Evolutionary conservation across 2,888 invertebrate species (phyloP), one percentile per base, ranked within the genome.

Genomic region (Agrochola lychnidis): DNA sequence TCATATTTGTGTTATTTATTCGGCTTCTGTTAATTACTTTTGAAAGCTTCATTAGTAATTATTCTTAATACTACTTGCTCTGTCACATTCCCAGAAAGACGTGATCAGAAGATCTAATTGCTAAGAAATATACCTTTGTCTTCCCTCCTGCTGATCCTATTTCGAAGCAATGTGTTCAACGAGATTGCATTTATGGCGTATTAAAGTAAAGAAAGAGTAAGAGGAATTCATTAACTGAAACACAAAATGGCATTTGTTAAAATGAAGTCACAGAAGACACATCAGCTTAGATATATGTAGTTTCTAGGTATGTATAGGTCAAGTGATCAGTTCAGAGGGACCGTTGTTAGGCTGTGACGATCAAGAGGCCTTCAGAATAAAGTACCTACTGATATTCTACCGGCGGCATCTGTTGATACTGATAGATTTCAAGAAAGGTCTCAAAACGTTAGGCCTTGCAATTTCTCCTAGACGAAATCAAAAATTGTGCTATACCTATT

Each of bases 151-250:
- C n/a, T 3, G 4, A 22, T n/a, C 4, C 40, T 57, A 22, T 42
- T 36, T 66, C 57, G 22, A 74, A 45, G 45, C 12, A 69, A 59
- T 82, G 80, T 42, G 51, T 62, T 82, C 92, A 89, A 61, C 89
- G 90, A 36, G 90, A 79, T 79, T 95, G 93, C 91, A 95, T 92
- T n/a, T n/a, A 70, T 95, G 87, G n/a, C 93, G 91, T 16, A 95
- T 88, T 57, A 95, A 82, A 70, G 94, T 94, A 78, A 93, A 95
- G 79, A 94, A 94, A 1, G 95, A 95, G 82, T 95, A 95, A 1
- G 95, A 92, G 4, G 95, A 91, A 81, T 95, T 95, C 88, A 95
- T 94, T 72, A 95, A 94, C 95, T 95, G 94, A 76, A 95, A 95
- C 59, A 73, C 76, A 30, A 68, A 36, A 53, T 19, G 16, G 14